These are phyloP conservation scores for Spea multiplicata DNA, from an alignment of 2,113 vertebrate genomes.

Conservation along the genomic window DNA sequence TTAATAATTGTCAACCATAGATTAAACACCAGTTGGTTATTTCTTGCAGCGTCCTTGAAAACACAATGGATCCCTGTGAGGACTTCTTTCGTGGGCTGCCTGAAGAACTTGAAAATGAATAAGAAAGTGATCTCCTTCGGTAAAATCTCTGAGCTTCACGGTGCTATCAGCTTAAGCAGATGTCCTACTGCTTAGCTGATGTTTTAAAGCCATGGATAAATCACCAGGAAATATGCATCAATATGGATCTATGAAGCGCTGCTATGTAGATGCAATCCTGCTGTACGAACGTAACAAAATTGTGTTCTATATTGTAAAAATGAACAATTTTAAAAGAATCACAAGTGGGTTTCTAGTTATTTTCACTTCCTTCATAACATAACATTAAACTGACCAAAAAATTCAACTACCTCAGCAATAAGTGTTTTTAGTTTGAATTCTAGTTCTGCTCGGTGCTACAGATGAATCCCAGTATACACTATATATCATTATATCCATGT, in stretches of 20 bases:
- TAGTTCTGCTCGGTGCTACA: background rate
- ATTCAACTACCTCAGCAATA: slow-evolving; percentile 23
- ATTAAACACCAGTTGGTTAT: slow-evolving; percentile 15
- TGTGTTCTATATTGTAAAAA: background rate
- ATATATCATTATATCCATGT: no score
- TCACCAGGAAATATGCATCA: slow-evolving; percentile 21
- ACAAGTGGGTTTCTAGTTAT: background rate
- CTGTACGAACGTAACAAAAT: background rate
- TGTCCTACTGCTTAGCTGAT: slow-evolving; percentile 71
- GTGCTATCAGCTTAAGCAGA: slow-evolving; percentile 76
- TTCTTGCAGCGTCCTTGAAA: slow-evolving; percentile 58
- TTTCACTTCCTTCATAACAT: slow-evolving; percentile 6
- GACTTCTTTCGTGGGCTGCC: slow-evolving; percentile 78
- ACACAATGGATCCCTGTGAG: slow-evolving; percentile 61
- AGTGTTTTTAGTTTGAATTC: slow-evolving; percentile 11
- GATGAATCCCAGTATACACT: no score
- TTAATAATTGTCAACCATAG: no score
- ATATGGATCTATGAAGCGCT: slow-evolving; percentile 6
- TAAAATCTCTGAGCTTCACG: slow-evolving; percentile 67
- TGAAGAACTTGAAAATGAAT: slow-evolving; percentile 78
- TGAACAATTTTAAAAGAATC: background rate
- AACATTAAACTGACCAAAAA: background rate
- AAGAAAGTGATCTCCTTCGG: slow-evolving; percentile 63
- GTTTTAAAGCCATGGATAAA: background rate
- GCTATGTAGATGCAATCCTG: background rate